Conservation (phyloP, 2,113 vertebrate species). For the Gymnarchus niloticus region DNA sequence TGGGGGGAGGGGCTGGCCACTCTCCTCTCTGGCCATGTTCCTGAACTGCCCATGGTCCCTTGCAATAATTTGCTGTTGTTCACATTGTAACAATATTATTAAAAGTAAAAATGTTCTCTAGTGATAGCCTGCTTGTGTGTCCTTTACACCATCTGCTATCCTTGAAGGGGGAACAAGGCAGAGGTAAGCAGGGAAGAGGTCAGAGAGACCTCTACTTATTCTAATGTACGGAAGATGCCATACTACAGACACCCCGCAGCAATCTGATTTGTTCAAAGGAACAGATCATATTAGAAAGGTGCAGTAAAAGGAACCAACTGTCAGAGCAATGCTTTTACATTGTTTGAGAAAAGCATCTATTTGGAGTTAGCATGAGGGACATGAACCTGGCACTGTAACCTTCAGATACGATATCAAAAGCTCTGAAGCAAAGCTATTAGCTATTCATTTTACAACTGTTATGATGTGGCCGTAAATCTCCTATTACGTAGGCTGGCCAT, state of each 20-base stretch:
- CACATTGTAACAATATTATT: no score
- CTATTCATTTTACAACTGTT: not conserved
- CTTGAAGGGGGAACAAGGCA: conserved; percentile 5
- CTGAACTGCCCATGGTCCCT: no score
- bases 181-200: not conserved
- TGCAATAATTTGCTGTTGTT: no score
- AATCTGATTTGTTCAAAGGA: not conserved
- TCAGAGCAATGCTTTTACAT: not conserved
- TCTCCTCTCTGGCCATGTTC: no score
- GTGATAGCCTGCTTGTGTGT: not conserved
- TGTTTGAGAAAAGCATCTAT: not conserved
- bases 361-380: not conserved
- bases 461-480: not conserved
- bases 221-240: not conserved
- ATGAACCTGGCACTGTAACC: not conserved
- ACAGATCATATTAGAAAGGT: not conserved
- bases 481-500: no score
- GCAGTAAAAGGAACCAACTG: not conserved
- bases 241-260: not conserved
- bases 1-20: no score
- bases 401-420: no score
- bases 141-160: not conserved
- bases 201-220: not conserved
- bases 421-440: no score
- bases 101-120: no score